These are phyloP conservation scores for Tenthredo amoena DNA, from an alignment of 2,888 invertebrate genomes.

Conservation along the genomic window DNA sequence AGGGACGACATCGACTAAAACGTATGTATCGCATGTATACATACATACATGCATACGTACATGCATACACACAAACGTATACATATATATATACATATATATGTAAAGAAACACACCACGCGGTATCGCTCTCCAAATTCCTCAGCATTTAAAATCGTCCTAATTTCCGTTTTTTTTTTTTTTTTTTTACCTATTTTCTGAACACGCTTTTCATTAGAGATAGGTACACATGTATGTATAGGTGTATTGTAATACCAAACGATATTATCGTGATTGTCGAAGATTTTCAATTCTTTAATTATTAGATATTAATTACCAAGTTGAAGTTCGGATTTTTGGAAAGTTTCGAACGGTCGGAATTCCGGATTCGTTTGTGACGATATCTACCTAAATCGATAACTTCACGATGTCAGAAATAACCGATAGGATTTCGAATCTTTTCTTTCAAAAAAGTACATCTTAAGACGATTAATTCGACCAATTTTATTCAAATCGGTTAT, in stretches of 20 bases:
- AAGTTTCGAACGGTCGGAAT: too few relatives aligned
- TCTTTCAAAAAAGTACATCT: too few relatives aligned
- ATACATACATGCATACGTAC: neutral
- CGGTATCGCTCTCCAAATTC: neutral
- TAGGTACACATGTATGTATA: neutral
- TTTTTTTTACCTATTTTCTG: neutral
- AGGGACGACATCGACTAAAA: neutral
- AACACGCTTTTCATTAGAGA: neutral
- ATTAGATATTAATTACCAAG: too few relatives aligned
- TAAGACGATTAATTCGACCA: too few relatives aligned
- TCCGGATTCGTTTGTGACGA: too few relatives aligned
- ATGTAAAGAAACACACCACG: neutral
- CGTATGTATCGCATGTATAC: slow-evolving; percentile 6
- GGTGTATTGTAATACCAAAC: neutral
- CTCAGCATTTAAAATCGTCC: neutral
- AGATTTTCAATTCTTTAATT: neutral
- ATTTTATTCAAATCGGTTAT: too few relatives aligned
- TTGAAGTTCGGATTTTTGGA: too few relatives aligned
- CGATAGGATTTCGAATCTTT: too few relatives aligned
- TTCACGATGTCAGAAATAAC: too few relatives aligned
- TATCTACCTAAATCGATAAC: too few relatives aligned
- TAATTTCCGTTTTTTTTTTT: neutral
- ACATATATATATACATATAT: neutral
- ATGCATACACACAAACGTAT: neutral
- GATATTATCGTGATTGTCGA: neutral